phyloP scores from a whole-genome alignment of 2,113 vertebrate species.

The Miniopterus natalensis region DNA sequence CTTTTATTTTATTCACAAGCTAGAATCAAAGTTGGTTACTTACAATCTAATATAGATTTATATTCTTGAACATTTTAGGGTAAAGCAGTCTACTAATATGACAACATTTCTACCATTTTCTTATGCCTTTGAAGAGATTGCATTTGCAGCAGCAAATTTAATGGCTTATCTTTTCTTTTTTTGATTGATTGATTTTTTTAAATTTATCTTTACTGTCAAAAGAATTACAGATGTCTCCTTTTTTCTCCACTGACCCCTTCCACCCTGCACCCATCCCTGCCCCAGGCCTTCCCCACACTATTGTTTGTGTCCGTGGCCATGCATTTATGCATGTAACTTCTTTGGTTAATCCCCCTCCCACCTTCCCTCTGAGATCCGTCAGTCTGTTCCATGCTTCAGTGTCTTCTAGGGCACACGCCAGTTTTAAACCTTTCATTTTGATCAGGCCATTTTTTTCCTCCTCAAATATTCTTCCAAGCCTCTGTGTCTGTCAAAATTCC shows the following conservation, averaged over 20 bases:
- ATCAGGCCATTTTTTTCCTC: constrained; percentile 10
- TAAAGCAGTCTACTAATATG: not conserved
- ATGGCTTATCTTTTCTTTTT: not conserved
- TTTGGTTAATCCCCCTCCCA: no score
- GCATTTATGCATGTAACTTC: no score
- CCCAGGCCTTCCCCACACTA: no score
- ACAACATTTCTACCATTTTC: not conserved
- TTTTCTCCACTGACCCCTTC: no score
- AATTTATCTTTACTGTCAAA: no score
- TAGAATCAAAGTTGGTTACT: constrained; percentile 36
- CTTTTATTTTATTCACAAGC: not conserved
- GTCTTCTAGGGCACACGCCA: not conserved
- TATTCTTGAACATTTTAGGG: constrained; percentile 44
- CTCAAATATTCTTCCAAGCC: not conserved
- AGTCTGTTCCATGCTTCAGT: no score
- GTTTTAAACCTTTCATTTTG: not conserved
- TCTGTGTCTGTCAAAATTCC: constrained; percentile 32
- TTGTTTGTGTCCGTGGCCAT: no score
- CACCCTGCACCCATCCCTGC: no score
- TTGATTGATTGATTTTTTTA: no score
- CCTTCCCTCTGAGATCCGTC: no score
- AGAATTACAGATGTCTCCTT: no score
- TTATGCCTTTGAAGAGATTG: not conserved
- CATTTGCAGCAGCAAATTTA: not conserved
- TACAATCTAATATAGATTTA: not conserved